Evolutionary conservation across 2,888 invertebrate genomes (phyloP), one percentile per base, ranked within the genome.

Genomic region (Hybos culiciformis): DNA sequence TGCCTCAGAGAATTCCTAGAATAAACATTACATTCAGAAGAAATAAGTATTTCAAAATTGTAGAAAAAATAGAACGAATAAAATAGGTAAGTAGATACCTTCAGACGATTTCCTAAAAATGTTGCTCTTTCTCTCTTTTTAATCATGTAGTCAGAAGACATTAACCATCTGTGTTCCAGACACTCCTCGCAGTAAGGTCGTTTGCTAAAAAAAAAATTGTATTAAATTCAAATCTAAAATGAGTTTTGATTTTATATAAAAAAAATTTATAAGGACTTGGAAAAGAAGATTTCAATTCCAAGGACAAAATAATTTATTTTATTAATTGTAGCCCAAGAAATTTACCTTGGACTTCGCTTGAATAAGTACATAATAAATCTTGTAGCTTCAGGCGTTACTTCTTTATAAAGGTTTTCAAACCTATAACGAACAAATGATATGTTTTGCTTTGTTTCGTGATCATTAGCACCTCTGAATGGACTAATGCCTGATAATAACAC

Each of bases 361-460:
- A 98, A 88, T 48, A 94, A 71, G 62, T 88, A 81, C 85, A 93
- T 94, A 52, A 97, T 77, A 72, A 98, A 97, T 54, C 93, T 72
- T 6, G 88, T 83, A 5, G 84, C 85, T 66, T 92, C 91, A 66
- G 90, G 93, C 32, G 91, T 90, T 42, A 93, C 80, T 66, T 94
- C 94, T 61, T 88, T 90, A 64, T 84, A 94, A 9, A 98, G 75
- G 63, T 91, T 81, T 58, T 94, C 94, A 61, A 93, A 93, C 55
- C 93, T 77, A 68, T 88, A 91, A 40, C 96, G 74, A 12, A 92
- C 92, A 70, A 81, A 91, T 51, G 83, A 78, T 55, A 94, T 88
- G 67, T 96, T 94, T 63, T 88, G 86, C 52, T 83, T 77, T 5
- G 88, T 91, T 64, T 94, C 93, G 17, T 78, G 74, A 45, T 83